These are phyloP conservation scores for Neopelma chrysocephalum DNA, from an alignment of 2,797 vertebrate genomes.

Conservation along the genomic window DNA sequence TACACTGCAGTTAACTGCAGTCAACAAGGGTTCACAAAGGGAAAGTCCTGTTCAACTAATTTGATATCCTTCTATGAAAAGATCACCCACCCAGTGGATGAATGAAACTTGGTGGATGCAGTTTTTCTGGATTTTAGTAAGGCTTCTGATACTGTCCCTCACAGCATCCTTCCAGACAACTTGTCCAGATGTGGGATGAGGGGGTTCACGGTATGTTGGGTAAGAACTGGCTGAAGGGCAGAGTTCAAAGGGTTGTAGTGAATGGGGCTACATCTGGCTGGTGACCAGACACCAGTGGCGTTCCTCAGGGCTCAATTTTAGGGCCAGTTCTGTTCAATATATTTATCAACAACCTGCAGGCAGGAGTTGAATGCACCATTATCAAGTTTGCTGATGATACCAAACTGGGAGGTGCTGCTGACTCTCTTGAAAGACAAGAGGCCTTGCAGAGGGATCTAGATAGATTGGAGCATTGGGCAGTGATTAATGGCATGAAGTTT, in stretches of 20 bases:
- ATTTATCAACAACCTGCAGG: not conserved
- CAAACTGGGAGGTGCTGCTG: not conserved
- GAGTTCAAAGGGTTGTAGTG: not conserved
- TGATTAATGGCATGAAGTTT: not conserved
- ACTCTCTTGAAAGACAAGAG: not conserved
- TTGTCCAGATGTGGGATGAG: not conserved
- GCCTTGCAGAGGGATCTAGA: not conserved
- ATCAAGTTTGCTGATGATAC: not conserved
- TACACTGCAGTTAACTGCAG: not conserved
- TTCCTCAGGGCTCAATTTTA: not conserved
- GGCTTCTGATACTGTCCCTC: not conserved
- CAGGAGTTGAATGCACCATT: not conserved
- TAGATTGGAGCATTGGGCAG: not conserved
- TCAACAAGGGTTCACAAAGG: not conserved
- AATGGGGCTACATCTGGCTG: not conserved
- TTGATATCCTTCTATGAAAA: not conserved
- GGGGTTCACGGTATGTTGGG: accelerated
- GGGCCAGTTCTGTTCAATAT: not conserved
- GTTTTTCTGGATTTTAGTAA: not conserved
- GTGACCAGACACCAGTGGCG: accelerated
- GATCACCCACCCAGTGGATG: not conserved
- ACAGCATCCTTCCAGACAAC: not conserved
- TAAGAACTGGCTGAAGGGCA: not conserved
- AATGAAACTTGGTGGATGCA: accelerated
- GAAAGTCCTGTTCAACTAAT: not conserved